Percentiles rank a stretch among this genome's conserved stretches.
phyloP scores from a whole-genome alignment of 2,113 vertebrate species.

The Cebidichthys violaceus region DNA sequence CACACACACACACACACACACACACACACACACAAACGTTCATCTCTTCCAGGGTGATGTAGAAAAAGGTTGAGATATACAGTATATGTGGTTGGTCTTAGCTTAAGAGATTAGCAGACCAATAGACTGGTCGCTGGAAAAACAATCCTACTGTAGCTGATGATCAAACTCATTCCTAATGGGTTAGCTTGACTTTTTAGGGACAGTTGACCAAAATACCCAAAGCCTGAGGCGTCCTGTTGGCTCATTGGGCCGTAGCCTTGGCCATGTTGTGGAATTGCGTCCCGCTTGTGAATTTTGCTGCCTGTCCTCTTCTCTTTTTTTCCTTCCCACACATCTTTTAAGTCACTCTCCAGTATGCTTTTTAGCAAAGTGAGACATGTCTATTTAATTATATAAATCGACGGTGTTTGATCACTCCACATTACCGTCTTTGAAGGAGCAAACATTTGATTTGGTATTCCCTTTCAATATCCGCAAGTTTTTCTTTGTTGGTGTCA shows the following conservation, averaged over 20 bases:
- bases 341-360: not conserved
- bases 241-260: constrained; percentile 9
- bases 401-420: constrained; percentile 55
- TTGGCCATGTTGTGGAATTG: constrained; percentile 32
- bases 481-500: constrained; percentile 48
- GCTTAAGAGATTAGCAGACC: constrained; percentile 57
- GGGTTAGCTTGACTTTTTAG: constrained; percentile 51
- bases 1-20: constrained; percentile 16
- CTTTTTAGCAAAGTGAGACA: constrained; percentile 47
- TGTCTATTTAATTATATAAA: constrained; percentile 53
- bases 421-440: constrained; percentile 54
- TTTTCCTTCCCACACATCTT: constrained; percentile 32
- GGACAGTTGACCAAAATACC: constrained; percentile 53
- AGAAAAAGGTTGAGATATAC: constrained; percentile 25
- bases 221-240: constrained; percentile 21
- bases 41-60: not conserved
- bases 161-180: constrained; percentile 58
- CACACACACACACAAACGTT: constrained; percentile 18
- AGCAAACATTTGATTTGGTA: constrained; percentile 60
- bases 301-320: not conserved
- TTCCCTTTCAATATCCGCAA: constrained; percentile 56
- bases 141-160: constrained; percentile 59
- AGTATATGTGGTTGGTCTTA: constrained; percentile 34
- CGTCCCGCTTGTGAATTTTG: constrained; percentile 25
- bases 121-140: constrained; percentile 31